These are phyloP conservation scores for Conus canariensis DNA, from an alignment of 2,888 invertebrate genomes.

Conservation along the genomic window DNA sequence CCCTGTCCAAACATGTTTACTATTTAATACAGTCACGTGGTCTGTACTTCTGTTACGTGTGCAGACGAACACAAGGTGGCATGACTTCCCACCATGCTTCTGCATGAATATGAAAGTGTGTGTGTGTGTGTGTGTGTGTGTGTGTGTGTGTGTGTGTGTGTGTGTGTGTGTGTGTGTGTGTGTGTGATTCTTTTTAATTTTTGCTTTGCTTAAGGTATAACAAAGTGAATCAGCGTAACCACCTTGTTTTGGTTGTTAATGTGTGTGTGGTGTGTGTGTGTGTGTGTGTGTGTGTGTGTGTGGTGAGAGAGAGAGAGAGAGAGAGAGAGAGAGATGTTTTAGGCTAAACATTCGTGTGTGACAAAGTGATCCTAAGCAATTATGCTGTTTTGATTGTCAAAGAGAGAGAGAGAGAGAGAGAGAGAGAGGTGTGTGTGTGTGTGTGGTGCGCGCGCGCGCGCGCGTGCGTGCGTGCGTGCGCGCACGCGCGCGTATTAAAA, in stretches of 20 bases:
- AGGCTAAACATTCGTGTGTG: too few species aligned
- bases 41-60: too few species aligned
- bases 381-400: not conserved
- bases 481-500: not conserved
- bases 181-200: not conserved
- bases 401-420: too few species aligned
- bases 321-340: too few species aligned
- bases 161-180: not conserved
- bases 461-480: not conserved
- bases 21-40: too few species aligned
- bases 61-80: too few species aligned
- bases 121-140: not conserved
- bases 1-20: too few species aligned
- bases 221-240: too few species aligned
- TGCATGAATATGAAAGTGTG: not conserved
- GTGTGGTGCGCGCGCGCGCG: not conserved
- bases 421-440: not conserved
- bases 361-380: too few species aligned
- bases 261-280: slow-evolving; percentile 10
- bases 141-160: slow-evolving; percentile 2
- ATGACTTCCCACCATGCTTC: too few species aligned
- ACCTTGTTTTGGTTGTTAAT: not conserved
- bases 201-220: too few species aligned
- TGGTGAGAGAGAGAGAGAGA: not conserved
- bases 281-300: slow-evolving; percentile 10